A percentile compares a stretch with the other conserved stretches of the same genome.
Conservation (phyloP, 2,888 invertebrate species). For the Leptinotarsa haldemani region DNA sequence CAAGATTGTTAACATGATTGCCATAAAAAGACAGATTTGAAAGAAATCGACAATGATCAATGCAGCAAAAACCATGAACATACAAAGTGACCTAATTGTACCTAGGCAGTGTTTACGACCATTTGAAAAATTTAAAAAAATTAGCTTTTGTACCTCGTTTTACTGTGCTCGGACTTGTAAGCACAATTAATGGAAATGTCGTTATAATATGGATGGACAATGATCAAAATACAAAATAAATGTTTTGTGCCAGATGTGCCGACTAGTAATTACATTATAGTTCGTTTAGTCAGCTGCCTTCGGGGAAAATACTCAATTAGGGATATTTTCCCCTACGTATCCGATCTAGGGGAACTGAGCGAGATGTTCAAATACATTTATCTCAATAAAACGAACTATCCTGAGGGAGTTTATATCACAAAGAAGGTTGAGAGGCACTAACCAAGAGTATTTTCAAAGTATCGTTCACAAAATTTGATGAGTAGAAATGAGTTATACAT, state of each 20-base stretch:
- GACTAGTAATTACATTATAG: background rate
- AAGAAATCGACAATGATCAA: too few relatives aligned
- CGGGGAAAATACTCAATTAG: constrained; percentile 8
- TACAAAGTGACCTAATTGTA: too few relatives aligned
- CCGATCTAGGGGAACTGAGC: background rate
- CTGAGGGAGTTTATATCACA: background rate
- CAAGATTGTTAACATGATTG: too few relatives aligned
- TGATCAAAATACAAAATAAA: background rate
- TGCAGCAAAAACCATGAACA: too few relatives aligned
- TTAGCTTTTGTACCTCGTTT: too few relatives aligned
- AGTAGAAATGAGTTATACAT: background rate
- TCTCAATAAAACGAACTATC: background rate
- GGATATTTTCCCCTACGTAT: background rate
- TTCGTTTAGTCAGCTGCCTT: background rate
- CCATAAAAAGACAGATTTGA: too few relatives aligned
- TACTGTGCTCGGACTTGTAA: too few relatives aligned
- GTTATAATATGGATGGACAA: background rate
- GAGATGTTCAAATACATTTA: constrained; percentile 12
- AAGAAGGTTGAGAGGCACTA: background rate
- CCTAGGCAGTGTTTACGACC: too few relatives aligned
- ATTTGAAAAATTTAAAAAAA: too few relatives aligned
- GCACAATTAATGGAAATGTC: too few relatives aligned
- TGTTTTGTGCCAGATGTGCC: background rate
- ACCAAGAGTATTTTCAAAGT: background rate
- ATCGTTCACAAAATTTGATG: background rate